Evolutionary conservation across 2,888 invertebrate genomes (phyloP), one percentile per base, ranked within the genome.

Genomic region (Heliconius aoede): DNA sequence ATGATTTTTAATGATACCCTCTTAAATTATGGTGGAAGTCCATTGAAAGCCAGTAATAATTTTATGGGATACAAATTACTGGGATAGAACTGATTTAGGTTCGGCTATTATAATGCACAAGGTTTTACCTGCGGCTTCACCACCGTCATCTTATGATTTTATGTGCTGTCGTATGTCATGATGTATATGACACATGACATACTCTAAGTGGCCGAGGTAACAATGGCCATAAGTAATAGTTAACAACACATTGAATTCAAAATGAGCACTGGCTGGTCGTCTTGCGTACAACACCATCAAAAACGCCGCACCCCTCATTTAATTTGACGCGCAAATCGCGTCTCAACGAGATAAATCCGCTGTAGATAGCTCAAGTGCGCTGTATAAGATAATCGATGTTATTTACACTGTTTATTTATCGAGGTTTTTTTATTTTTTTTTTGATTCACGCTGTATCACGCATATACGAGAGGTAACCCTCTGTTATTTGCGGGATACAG

Each of bases 291-390:
- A 40, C 73, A 36, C 32, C 36, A 78, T 80, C 80, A 80, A 77
- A 80, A 55, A 62, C 51, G 76, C 80, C 79, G 79, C 79, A 13
- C 62, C 76, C 76, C 62, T 58, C 68, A 65, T 46, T 72, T 73
- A 67, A 74, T 64, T 67, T 81, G 80, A 81, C 82, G 76, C 73
- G 68, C 72, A 81, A 79, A 81, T 80, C 77, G 79, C 73, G 75
- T 72, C 68, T 77, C 78, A 80, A 82, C 77, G 80, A 74, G 81
- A 80, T 77, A 75, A 79, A 80, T 82, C 81, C 81, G 82, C 76
- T 76, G 64, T 65, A 73, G 62, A 71, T 79, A 62, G 58, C 73
- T 71, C 65, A 65, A 77, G 61, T 74, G 46, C 36, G 60, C 76
- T 64, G 71, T 51, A 72, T 77, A 65, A 72, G 77, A 77, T 77